Percentiles rank a stretch among this genome's conserved stretches.
Evolutionary conservation across 2,888 invertebrate genomes (phyloP).

Genomic region (Pinctada fucata): DNA sequence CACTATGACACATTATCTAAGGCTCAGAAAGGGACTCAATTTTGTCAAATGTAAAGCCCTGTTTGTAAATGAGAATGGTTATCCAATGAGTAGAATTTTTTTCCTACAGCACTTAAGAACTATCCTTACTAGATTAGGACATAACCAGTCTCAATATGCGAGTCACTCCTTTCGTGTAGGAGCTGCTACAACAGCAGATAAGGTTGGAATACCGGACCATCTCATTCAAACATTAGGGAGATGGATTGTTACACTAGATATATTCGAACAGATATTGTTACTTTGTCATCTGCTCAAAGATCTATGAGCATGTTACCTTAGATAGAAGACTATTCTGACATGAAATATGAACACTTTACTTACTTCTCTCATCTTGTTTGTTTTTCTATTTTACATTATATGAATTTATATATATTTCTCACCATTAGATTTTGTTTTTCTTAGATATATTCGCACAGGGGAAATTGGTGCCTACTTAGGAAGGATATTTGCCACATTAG

Average conservation of each 20-base stretch:
- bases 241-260: conserved; percentile 10
- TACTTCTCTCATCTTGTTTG: no score
- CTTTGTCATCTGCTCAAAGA: not conserved
- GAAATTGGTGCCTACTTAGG: no score
- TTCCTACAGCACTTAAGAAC: conserved; percentile 5
- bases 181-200: conserved; percentile 16
- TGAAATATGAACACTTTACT: no score
- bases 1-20: conserved; percentile 1
- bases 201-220: conserved; percentile 9
- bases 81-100: conserved; percentile 8
- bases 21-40: not conserved
- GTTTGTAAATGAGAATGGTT: conserved; percentile 14
- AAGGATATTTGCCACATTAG: no score
- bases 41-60: not conserved
- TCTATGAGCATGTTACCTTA: not conserved
- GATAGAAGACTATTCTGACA: no score
- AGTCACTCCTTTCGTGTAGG: conserved; percentile 16
- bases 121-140: conserved; percentile 2
- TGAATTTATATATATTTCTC: no score
- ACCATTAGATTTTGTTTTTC: no score
- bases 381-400: no score
- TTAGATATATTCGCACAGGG: no score
- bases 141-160: not conserved
- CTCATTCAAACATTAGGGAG: conserved; percentile 22
- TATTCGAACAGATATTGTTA: not conserved